Base-by-base conservation (phyloP, 2,888 invertebrate species). In the Oithona nana region DNA sequence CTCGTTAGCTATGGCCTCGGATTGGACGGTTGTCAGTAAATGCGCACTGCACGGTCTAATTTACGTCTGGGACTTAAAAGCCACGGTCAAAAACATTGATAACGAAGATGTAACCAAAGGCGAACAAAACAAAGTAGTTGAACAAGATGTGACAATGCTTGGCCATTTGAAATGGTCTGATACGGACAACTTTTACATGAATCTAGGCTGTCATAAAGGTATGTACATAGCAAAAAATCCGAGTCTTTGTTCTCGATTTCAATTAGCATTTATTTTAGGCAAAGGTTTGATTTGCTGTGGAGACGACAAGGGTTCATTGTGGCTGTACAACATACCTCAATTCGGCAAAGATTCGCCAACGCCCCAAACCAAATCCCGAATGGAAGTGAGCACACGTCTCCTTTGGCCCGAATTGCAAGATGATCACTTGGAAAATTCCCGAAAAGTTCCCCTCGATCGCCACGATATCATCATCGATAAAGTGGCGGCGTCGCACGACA, bases 381-480 rank as follows among this genome's bases (percentile, higher is more conserved):
- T 69, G 4, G 65, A 68, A 28, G 68, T 69, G 1, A 59, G 65
- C 11, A 64, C 63, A 2, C 65, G 68, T 3, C 57, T 71, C 1
- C 65, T 67, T 8, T 72, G 72, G 72, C 71, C 72, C 2, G 64
- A 67, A 26, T 64, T 71, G 11, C 65, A 66, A 39, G 62, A 62
- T 39, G 62, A 62, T 8, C 65, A 66, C 57, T 61, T 67, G 49
- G 69, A 67, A 50, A 69, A 69, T 52, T 69, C 68, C n/a, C 66
- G 70, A n/a, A 72, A 71, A 65, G 66, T 72, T 1, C 67, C 68
- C 22, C 65, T 71, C 1, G 71, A 70, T 62, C 66, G 68, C 1
- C 70, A 70, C 61, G 71, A 71, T 57, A 71, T 71, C 55, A 70
- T 72, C 8, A 67, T 72, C 1, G 69, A 71, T 62, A 71, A 70